phyloP scores from a whole-genome alignment of 2,888 invertebrate genomes.

The Acheta domesticus region DNA sequence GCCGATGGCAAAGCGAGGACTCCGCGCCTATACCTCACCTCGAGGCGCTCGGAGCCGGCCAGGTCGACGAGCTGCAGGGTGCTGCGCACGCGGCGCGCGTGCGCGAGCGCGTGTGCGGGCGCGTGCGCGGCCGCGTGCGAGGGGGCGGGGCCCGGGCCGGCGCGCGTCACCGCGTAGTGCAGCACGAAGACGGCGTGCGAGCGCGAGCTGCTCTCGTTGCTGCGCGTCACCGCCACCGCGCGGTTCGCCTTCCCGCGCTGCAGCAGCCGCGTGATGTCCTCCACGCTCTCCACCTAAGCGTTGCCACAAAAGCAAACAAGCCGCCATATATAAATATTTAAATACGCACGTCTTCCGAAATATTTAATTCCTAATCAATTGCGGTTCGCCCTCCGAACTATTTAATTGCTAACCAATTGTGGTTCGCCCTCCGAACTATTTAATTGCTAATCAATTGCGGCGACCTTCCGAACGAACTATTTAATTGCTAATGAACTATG shows the following conservation, averaged over 20 bases:
- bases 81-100: not conserved
- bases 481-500: not conserved
- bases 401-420: no score
- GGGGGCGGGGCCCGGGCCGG: not conserved
- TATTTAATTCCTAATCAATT: no score
- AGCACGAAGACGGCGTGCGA: constrained; percentile 4
- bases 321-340: no score
- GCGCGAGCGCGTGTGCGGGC: not conserved
- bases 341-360: no score
- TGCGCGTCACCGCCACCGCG: not conserved
- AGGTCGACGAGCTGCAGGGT: constrained; percentile 5
- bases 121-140: not conserved
- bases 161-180: not conserved
- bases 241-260: not conserved
- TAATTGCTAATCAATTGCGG: no score
- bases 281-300: constrained; percentile 4
- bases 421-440: not conserved
- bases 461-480: no score
- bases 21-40: no score
- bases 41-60: not conserved
- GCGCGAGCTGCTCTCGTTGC: not conserved
- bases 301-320: no score
- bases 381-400: no score
- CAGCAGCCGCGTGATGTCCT: not conserved
- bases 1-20: no score